phyloP scores from a whole-genome alignment of 2,113 vertebrate species.

The Ciconia stormi region DNA sequence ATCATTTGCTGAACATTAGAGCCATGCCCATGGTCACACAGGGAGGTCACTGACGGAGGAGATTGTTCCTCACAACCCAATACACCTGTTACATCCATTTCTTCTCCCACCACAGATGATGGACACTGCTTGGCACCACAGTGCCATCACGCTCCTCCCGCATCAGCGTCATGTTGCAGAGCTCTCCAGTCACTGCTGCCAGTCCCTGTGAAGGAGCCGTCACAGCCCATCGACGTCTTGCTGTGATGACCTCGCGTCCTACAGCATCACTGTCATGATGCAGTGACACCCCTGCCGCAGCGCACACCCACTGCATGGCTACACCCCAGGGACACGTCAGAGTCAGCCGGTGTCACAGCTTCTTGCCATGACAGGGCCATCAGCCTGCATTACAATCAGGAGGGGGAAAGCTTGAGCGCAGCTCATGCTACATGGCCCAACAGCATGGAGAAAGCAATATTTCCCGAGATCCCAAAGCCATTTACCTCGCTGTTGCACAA shows the following conservation, averaged over 20 bases:
- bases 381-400: not conserved
- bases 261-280: not conserved
- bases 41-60: not conserved
- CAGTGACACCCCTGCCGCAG: not conserved
- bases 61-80: not conserved
- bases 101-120: not conserved
- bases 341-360: not conserved
- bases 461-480: not conserved
- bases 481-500: not conserved
- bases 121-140: fast-evolving
- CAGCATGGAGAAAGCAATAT: fast-evolving
- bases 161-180: not conserved
- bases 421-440: not conserved
- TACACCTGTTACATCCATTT: not conserved
- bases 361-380: not conserved
- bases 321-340: not conserved
- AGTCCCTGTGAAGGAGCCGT: not conserved
- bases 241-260: fast-evolving
- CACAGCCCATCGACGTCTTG: fast-evolving
- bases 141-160: fast-evolving
- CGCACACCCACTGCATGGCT: not conserved
- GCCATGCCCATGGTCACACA: not conserved
- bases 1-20: not conserved
- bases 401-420: not conserved
- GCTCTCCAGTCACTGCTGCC: not conserved